Conservation (phyloP, 2,888 invertebrate genomes). For the Patella depressa region DNA sequence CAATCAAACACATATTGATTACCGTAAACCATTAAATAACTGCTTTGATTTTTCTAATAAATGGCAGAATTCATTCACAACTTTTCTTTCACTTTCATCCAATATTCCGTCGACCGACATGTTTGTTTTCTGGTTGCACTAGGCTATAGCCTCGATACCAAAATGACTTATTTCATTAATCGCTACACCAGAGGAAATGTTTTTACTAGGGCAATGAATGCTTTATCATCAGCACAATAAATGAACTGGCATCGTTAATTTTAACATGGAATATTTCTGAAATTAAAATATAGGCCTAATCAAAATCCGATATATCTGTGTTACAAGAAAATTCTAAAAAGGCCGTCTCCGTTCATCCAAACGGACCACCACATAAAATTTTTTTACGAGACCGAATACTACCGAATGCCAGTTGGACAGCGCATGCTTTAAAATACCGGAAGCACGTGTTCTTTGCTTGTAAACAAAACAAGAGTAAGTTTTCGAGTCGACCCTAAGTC, state of each 20-base stretch:
- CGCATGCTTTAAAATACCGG: constrained; percentile 13
- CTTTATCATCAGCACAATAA: no score
- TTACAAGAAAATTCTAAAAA: no score
- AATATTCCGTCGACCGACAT: constrained; percentile 47
- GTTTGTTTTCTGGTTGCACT: constrained; percentile 35
- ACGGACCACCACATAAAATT: no score
- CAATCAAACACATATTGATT: constrained; percentile 45
- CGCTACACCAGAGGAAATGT: no score
- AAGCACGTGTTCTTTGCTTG: constrained; percentile 16
- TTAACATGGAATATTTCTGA: no score
- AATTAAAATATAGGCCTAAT: no score
- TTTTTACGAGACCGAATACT: no score
- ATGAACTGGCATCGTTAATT: no score
- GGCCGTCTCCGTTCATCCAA: no score
- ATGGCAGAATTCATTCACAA: constrained; percentile 96
- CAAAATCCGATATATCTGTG: no score
- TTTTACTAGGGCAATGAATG: no score
- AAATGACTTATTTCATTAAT: no score
- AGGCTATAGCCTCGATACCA: neutral
- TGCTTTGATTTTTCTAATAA: constrained; percentile 96
- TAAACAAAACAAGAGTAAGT: neutral
- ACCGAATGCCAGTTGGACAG: neutral
- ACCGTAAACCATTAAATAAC: constrained; percentile 95
- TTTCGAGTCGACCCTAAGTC: neutral
- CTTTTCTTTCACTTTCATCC: constrained; percentile 72